These are phyloP conservation scores for Nephrotoma guestfalica DNA, from an alignment of 2,888 invertebrate genomes.

Conservation along the genomic window DNA sequence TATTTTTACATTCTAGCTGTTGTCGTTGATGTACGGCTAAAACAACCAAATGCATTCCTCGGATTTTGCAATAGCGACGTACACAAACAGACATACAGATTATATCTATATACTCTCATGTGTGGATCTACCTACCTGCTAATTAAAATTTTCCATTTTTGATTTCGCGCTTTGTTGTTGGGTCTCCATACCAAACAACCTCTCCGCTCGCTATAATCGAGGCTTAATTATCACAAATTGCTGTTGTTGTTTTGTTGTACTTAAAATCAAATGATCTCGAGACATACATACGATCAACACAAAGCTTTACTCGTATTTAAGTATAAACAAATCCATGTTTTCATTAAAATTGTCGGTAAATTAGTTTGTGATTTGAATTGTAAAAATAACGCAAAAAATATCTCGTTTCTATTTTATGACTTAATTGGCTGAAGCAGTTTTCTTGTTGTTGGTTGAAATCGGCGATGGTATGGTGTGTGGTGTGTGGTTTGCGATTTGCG, in stretches of 20 bases:
- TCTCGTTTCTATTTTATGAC: neutral
- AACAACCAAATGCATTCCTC: neutral
- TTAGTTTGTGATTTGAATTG: neutral
- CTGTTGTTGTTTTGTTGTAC: neutral
- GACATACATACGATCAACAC: neutral
- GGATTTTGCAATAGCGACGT: neutral
- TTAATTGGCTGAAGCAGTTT: neutral
- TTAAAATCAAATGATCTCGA: neutral
- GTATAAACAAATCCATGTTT: neutral
- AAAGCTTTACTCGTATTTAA: neutral
- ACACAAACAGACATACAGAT: neutral
- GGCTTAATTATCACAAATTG: neutral
- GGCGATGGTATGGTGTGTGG: neutral
- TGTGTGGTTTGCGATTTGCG: neutral
- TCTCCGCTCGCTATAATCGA: neutral
- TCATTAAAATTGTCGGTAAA: neutral
- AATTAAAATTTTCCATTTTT: neutral
- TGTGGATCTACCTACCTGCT: neutral
- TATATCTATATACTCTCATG: neutral
- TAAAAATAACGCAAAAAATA: neutral
- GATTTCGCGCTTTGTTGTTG: neutral
- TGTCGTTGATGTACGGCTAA: neutral
- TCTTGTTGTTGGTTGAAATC: neutral
- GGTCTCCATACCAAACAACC: neutral
- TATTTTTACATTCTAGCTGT: neutral